Conservation (phyloP, 1,140 invertebrate genomes). For the Helicoverpa zea region DNA sequence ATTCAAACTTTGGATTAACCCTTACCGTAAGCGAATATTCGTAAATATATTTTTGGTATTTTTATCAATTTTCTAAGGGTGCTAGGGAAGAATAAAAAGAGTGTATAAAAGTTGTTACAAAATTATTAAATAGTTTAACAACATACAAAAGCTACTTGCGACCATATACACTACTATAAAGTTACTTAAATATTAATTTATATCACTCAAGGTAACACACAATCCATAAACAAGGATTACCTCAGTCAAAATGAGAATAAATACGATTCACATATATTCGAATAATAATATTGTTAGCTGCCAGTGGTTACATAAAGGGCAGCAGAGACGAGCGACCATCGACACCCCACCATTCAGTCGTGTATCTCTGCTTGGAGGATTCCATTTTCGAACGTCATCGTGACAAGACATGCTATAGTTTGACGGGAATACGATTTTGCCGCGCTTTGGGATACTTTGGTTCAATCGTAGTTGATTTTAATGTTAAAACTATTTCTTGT, state of each 20-base stretch:
- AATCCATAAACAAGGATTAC: conserved; percentile 62
- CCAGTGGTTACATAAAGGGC: too few species aligned
- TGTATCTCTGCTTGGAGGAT: too few species aligned
- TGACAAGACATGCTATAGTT: too few species aligned
- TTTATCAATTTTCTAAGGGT: conserved; percentile 73
- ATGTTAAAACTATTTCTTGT: too few species aligned
- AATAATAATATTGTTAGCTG: conserved; percentile 23
- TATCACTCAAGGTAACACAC: conserved; percentile 73
- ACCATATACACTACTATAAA: conserved; percentile 74
- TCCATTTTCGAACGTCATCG: too few species aligned
- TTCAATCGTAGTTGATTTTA: too few species aligned
- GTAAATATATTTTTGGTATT: conserved; percentile 54
- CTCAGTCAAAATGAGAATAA: conserved; percentile 64
- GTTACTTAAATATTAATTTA: conserved; percentile 75
- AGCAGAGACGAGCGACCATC: too few species aligned
- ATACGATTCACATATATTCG: conserved; percentile 24
- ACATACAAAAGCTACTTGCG: conserved; percentile 85
- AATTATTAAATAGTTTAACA: conserved; percentile 85
- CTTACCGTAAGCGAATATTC: conserved; percentile 47
- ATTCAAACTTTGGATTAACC: conserved; percentile 33
- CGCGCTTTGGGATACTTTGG: too few species aligned
- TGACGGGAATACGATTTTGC: too few species aligned
- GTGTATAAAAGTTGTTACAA: conserved; percentile 86
- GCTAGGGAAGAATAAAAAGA: conserved; percentile 85
- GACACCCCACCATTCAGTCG: too few species aligned